Evolutionary conservation across 1,140 invertebrate genomes (phyloP).

Genomic region (Tetragonula clypearis): DNA sequence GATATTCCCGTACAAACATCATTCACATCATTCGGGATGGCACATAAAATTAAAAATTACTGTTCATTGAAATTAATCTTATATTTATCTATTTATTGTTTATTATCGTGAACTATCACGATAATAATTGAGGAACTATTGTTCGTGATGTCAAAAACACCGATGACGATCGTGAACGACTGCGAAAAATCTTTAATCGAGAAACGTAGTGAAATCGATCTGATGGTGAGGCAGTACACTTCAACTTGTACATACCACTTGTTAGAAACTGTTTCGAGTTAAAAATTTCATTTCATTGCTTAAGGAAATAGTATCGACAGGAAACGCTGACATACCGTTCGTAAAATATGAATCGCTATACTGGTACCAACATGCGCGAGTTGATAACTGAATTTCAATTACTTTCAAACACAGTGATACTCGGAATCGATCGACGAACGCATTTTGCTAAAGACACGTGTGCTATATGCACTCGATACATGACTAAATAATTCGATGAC

Average conservation of each 20-base stretch:
- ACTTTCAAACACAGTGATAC: background rate
- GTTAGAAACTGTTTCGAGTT: background rate
- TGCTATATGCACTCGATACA: background rate
- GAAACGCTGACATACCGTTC: conserved; percentile 21
- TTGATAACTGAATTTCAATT: conserved; percentile 14
- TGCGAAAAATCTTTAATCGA: background rate
- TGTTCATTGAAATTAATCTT: background rate
- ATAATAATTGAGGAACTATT: background rate
- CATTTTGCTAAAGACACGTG: conserved; percentile 24
- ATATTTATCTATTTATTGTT: too few species aligned
- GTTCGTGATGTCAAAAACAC: background rate
- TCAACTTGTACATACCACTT: background rate
- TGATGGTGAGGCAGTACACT: too few species aligned
- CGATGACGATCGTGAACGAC: background rate
- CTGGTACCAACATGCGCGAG: background rate
- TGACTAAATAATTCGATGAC: conserved; percentile 2
- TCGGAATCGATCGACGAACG: background rate
- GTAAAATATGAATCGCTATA: conserved; percentile 12
- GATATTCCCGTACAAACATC: too few species aligned
- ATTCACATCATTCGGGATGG: too few species aligned
- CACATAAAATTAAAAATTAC: too few species aligned
- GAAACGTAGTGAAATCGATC: background rate
- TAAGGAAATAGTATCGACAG: background rate
- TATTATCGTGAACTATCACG: background rate
- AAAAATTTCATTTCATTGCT: background rate